phyloP scores from a whole-genome alignment of 1,140 invertebrate species.

The Lordiphosa stackelbergi region DNA sequence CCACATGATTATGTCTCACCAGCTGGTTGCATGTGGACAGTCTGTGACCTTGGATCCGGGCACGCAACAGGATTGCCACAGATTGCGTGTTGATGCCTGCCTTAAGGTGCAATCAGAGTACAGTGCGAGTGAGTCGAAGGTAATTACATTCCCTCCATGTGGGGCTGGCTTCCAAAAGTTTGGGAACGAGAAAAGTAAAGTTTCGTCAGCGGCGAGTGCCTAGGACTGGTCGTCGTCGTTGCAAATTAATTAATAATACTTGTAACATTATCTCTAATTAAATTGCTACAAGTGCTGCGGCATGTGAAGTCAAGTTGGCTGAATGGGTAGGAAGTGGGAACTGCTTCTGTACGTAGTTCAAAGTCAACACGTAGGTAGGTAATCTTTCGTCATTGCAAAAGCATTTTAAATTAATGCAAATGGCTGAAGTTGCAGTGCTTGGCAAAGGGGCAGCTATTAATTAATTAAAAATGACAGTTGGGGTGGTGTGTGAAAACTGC shows the following conservation, averaged over 20 bases:
- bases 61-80: constrained; percentile 9
- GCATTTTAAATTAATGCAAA: constrained; percentile 25
- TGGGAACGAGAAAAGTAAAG: too few species aligned
- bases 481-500: background rate
- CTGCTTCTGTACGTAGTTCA: background rate
- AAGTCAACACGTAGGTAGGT: constrained; percentile 1
- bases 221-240: constrained; percentile 14
- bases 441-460: background rate
- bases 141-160: constrained; percentile 31
- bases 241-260: constrained; percentile 52
- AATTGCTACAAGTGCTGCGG: constrained; percentile 15
- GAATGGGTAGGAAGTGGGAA: too few species aligned
- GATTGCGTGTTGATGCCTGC: constrained; percentile 9
- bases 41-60: constrained; percentile 4
- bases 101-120: constrained; percentile 15
- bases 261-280: constrained; percentile 46
- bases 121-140: constrained; percentile 34
- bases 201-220: constrained; percentile 12
- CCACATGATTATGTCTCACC: constrained; percentile 4
- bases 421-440: background rate
- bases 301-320: background rate
- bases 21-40: constrained; percentile 7
- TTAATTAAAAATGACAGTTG: background rate
- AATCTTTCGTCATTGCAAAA: constrained; percentile 4
- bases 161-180: constrained; percentile 16